Percentiles rank a stretch among this genome's conserved stretches.
These are phyloP conservation scores for Heliconius nattereri DNA, from an alignment of 1,140 invertebrate species.

Conservation along the genomic window DNA sequence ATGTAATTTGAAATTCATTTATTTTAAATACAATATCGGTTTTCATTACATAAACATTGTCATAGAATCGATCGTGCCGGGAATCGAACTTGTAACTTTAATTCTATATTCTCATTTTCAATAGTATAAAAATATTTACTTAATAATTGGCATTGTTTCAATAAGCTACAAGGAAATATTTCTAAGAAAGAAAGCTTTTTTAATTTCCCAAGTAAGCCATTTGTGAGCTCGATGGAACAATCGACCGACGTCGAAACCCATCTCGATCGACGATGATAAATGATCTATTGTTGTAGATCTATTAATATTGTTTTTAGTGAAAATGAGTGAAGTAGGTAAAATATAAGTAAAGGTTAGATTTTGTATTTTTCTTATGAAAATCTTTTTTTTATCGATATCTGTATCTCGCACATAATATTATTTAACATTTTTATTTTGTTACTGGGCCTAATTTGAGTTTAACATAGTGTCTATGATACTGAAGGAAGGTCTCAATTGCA, in stretches of 20 bases:
- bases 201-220: neutral
- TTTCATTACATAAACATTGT: no score
- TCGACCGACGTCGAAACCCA: conserved; percentile 23
- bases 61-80: no score
- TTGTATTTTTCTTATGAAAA: no score
- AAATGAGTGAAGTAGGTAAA: neutral
- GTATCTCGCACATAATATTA: no score
- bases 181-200: neutral
- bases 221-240: conserved; percentile 19
- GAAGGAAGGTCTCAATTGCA: no score
- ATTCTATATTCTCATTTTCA: neutral
- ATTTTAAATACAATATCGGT: no score
- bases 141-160: neutral
- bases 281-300: neutral
- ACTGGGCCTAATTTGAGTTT: no score
- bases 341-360: no score
- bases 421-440: no score
- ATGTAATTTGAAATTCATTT: no score
- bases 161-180: neutral
- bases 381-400: no score
- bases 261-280: conserved; percentile 28
- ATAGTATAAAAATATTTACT: neutral
- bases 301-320: neutral
- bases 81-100: neutral
- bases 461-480: no score